phyloP scores from a whole-genome alignment of 30 jellyfish, hydroid and myxozoan genomes.

The Pseudorhiza aurosa region DNA sequence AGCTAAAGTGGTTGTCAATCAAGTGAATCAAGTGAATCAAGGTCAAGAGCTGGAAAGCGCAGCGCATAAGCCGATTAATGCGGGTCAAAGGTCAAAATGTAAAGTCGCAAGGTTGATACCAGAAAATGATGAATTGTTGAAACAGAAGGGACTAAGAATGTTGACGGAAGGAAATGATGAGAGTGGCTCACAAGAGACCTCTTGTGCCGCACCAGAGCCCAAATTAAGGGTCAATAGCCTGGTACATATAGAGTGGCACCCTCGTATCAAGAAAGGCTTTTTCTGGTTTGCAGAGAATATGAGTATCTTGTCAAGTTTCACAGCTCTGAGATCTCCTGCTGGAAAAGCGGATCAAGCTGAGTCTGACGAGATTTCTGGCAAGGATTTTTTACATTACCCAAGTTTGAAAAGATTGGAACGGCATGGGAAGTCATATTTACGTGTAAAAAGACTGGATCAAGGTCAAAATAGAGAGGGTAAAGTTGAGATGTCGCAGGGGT shows the following conservation, averaged over 20 bases:
- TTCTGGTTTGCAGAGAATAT: background rate
- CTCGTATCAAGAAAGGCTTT: background rate
- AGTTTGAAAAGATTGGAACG: background rate
- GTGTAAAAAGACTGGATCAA: background rate
- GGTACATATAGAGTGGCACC: background rate
- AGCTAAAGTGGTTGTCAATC: constrained; percentile 16
- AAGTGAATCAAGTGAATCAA: background rate
- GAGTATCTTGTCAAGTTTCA: background rate
- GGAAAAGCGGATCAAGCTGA: background rate
- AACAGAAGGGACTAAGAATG: background rate
- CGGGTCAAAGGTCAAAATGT: background rate
- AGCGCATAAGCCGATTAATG: background rate
- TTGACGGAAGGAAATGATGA: background rate
- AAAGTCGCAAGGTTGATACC: background rate
- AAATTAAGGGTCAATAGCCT: background rate
- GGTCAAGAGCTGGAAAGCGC: background rate
- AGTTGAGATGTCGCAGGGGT: too few relatives aligned
- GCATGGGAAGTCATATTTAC: background rate
- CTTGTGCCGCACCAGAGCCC: background rate
- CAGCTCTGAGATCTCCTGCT: background rate
- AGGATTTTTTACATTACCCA: background rate
- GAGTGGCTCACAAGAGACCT: background rate
- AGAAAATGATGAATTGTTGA: background rate
- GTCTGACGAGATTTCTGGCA: too few relatives aligned
- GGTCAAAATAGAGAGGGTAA: too few relatives aligned